Percentiles rank a stretch among this genome's conserved stretches.
Conservation (phyloP, 2,888 invertebrate species). For the Phorcus lineatus region DNA sequence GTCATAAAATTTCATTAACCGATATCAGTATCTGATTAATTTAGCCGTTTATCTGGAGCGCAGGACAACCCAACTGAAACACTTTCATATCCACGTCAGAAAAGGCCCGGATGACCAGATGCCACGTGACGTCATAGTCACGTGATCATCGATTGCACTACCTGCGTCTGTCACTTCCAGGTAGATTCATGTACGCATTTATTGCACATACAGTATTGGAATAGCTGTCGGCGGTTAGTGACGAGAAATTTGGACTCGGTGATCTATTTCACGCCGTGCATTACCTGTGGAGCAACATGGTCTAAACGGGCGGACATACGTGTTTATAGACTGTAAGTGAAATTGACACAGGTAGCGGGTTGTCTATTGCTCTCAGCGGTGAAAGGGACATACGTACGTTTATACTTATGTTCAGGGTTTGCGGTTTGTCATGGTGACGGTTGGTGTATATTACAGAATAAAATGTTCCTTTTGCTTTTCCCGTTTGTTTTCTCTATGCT, state of each 20-base stretch:
- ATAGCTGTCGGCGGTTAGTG: background rate
- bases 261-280: too few relatives aligned
- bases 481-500: conserved; percentile 1
- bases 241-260: too few relatives aligned
- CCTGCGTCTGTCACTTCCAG: background rate
- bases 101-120: background rate
- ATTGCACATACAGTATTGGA: background rate
- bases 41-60: background rate
- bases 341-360: background rate
- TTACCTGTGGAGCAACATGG: background rate
- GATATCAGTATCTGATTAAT: too few relatives aligned
- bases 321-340: background rate
- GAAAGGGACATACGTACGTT: background rate
- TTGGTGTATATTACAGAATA: background rate
- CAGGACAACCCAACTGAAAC: background rate
- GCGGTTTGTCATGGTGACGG: conserved; percentile 7
- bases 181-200: background rate
- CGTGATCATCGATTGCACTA: background rate
- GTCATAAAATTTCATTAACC: too few relatives aligned
- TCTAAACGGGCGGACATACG: background rate
- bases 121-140: background rate
- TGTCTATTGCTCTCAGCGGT: background rate
- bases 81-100: background rate
- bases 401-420: background rate
- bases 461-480: background rate